phyloP scores from a whole-genome alignment of 2,888 invertebrate genomes.

The Philereme vetulata region DNA sequence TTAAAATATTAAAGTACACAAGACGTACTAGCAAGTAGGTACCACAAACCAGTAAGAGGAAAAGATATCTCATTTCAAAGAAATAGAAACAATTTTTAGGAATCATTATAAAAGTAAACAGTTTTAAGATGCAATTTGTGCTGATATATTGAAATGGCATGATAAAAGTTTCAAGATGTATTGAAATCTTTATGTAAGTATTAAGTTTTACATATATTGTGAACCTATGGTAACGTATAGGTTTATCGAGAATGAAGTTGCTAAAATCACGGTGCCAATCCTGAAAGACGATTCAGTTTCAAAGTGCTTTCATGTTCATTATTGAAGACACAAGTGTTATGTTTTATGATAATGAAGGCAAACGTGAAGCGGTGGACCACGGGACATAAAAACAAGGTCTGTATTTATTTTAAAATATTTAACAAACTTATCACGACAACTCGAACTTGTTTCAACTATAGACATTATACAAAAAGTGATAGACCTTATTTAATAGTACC shows the following conservation, averaged over 20 bases:
- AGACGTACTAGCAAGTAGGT: background rate
- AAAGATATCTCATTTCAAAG: no score
- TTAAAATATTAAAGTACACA: no score
- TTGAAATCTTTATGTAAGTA: conserved; percentile 6
- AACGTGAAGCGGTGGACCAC: conserved; percentile 17
- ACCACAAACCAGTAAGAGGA: no score
- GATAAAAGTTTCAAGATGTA: background rate
- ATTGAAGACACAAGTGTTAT: conserved; percentile 8
- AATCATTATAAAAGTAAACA: no score
- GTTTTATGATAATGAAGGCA: conserved; percentile 18
- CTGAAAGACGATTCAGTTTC: conserved; percentile 4
- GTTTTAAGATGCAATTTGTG: no score
- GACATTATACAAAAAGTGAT: background rate
- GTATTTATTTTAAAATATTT: background rate
- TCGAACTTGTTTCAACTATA: background rate
- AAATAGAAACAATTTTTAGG: no score
- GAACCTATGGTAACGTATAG: background rate
- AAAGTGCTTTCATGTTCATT: conserved; percentile 14
- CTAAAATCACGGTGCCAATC: conserved; percentile 4
- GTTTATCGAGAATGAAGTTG: conserved; percentile 1
- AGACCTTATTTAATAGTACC: conserved; percentile 18
- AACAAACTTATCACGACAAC: background rate
- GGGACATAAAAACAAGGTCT: conserved; percentile 11
- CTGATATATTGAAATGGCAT: background rate
- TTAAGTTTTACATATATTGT: conserved; percentile 4